A percentile compares a stretch with the other conserved stretches of the same genome.
These are phyloP conservation scores for Sphenopsis melanotis DNA, from an alignment of 2,797 vertebrate genomes.

Conservation along the genomic window DNA sequence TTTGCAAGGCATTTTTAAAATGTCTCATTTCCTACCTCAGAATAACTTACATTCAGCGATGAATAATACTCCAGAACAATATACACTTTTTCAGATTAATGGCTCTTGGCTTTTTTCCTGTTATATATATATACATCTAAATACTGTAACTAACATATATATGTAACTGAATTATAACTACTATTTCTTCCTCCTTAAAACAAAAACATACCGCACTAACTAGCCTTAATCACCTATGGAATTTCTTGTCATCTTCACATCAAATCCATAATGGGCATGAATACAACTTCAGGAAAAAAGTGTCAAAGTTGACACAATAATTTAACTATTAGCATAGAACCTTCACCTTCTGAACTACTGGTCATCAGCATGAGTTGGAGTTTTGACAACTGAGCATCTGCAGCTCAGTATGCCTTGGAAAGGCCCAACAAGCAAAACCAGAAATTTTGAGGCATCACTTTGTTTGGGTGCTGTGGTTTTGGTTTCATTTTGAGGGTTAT, in stretches of 20 bases:
- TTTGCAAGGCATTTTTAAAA: background rate
- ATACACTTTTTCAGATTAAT: background rate
- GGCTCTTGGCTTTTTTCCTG: background rate
- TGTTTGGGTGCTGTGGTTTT: background rate
- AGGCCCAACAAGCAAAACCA: background rate
- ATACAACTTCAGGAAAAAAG: background rate
- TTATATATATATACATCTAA: background rate
- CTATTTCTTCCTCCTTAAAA: background rate
- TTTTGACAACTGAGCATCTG: background rate
- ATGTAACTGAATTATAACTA: background rate
- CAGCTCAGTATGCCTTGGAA: background rate
- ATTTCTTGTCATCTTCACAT: background rate
- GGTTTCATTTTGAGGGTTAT: background rate
- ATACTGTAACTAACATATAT: background rate
- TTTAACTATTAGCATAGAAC: background rate
- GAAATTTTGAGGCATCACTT: background rate
- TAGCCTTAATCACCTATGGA: rapidly evolving
- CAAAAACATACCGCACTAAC: background rate
- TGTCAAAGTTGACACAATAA: background rate
- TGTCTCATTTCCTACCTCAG: background rate
- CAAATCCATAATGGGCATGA: background rate
- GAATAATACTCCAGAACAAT: background rate
- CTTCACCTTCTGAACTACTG: background rate
- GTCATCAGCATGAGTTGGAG: background rate
- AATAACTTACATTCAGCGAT: rapidly evolving